phyloP scores from a whole-genome alignment of 2,113 vertebrate species.

The Trogon surrucura region DNA sequence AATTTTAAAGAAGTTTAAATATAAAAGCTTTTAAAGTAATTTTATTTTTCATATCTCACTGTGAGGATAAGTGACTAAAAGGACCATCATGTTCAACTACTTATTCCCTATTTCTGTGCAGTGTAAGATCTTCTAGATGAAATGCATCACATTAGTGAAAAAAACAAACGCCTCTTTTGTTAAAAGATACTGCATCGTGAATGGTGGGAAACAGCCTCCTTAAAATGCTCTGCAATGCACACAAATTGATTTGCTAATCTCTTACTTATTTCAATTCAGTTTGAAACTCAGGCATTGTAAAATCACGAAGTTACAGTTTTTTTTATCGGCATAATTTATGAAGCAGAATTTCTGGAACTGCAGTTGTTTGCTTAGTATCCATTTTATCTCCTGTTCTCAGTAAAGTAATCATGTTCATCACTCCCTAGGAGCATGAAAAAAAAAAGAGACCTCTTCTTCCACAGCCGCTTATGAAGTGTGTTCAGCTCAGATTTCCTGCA shows the following conservation, averaged over 20 bases:
- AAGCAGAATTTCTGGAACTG: conserved; percentile 44
- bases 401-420: conserved; percentile 34
- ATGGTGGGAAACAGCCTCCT: neutral
- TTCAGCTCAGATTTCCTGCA: conserved; percentile 29
- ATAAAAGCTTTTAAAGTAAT: neutral
- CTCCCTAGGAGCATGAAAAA: neutral
- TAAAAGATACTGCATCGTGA: conserved; percentile 4
- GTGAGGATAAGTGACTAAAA: conserved; percentile 1
- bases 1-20: neutral
- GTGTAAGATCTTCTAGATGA: neutral
- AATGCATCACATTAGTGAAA: neutral
- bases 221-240: neutral
- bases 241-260: neutral
- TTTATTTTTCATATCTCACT: neutral
- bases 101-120: neutral
- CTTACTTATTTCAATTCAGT: conserved; percentile 15
- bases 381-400: conserved; percentile 23
- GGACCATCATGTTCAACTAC: neutral
- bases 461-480: neutral
- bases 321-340: conserved; percentile 65
- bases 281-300: conserved; percentile 11
- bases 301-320: neutral
- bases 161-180: conserved; percentile 4
- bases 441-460: neutral
- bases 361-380: conserved; percentile 41